Base-by-base conservation (phyloP, 2,113 vertebrate genomes). In the Serilophus lunatus region DNA sequence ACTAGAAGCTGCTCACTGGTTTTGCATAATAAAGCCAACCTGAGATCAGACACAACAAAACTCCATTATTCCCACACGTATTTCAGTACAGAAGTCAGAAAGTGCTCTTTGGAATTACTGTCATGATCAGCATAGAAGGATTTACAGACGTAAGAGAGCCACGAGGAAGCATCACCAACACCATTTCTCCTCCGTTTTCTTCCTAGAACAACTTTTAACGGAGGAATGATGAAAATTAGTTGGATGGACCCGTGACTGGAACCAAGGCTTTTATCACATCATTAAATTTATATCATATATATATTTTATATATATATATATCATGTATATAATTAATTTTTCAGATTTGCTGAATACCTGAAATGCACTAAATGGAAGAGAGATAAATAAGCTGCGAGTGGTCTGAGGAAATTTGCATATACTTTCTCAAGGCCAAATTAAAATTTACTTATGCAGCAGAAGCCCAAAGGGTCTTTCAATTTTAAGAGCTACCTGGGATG, bases 31-130 rank as follows among this genome's bases (percentile, higher is more conserved):
- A 97, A 96, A 97, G 96, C 79, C 91, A 93, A 93, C 81, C 88
- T 92, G 96, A 96, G 94, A 96, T 96, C 92, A 95, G 96, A 95
- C 97, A 96, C 97, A 98, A 95, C 95, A 92, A 85, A 95, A 82
- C 89, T 86, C 65, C 66, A 14, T 87, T 74, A 97, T 97, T 97
- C 97, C 97, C 96, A 82, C 50, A 92, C 0, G 86, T 69, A 90
- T 83, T 14, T 60, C 96, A 68, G 63, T 16, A 94, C 91, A 96
- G 92, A 95, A 96, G 72, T 64, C 94, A 92, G 93, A 96, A 96
- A 96, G 56, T 82, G 70, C 16, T 96, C 50, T 61, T 79, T 76
- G 57, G 91, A 89, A 82, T 74, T 86, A 47, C 66, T 80, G 83
- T 38, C 66, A 45, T 42, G 63, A 96, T 82, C 86, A 82, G 78